Conservation (phyloP, 1,140 invertebrate genomes). For the Bicyclus anynana region DNA sequence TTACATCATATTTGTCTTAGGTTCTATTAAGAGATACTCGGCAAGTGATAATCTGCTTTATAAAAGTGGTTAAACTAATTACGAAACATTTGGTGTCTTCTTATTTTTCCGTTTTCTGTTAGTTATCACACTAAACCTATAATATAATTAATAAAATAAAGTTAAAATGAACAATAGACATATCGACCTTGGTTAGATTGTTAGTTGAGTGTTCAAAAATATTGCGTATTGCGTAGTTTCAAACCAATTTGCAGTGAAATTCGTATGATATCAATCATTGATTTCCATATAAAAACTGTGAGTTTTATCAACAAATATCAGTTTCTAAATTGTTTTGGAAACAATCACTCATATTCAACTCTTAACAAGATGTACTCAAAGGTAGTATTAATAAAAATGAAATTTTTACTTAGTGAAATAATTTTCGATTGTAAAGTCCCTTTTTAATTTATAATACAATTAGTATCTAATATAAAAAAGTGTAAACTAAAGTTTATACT, state of each 20-base stretch:
- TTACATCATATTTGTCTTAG: no score
- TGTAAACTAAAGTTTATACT: no score
- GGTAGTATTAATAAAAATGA: neutral
- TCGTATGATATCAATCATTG: neutral
- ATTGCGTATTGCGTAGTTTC: neutral
- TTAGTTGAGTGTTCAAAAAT: neutral
- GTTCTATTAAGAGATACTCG: no score
- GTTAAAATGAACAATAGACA: neutral
- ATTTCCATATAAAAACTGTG: neutral
- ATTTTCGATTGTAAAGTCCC: no score
- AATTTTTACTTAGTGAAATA: no score
- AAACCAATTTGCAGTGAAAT: neutral
- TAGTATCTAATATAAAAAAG: no score
- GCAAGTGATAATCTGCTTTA: no score
- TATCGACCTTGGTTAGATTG: neutral
- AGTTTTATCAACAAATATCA: neutral
- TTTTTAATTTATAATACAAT: no score
- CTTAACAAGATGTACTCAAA: conserved; percentile 4
- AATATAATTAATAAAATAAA: neutral
- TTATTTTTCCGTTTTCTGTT: no score
- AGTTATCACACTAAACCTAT: no score
- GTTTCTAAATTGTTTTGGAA: neutral
- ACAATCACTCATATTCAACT: neutral
- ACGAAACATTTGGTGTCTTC: no score
- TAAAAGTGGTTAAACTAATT: no score